phyloP scores from a whole-genome alignment of 2,113 vertebrate genomes.

The Taxidea taxus region DNA sequence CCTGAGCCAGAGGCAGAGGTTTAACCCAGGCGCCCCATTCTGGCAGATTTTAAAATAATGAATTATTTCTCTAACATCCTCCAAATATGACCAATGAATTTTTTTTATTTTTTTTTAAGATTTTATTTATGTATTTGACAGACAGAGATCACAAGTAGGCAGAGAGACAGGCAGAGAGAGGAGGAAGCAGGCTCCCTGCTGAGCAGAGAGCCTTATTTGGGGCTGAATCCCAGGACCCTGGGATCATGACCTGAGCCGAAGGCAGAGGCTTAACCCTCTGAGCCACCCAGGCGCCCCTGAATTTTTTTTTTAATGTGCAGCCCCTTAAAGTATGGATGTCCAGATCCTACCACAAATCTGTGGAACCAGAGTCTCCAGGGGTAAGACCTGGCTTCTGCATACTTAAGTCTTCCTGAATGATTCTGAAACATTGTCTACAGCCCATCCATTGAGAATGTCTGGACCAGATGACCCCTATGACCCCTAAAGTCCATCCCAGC shows the following conservation, averaged over 20 bases:
- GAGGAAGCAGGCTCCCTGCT: too few species aligned
- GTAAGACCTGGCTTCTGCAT: not conserved
- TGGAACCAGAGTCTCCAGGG: not conserved
- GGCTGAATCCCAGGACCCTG: too few species aligned
- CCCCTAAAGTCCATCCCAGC: not conserved
- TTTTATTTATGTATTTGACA: too few species aligned
- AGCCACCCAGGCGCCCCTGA: too few species aligned
- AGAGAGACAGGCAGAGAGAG: too few species aligned
- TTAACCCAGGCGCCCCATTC: not conserved
- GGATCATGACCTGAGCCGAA: too few species aligned
- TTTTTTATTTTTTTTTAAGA: not conserved
- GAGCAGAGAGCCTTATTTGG: too few species aligned
- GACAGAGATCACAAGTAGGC: too few species aligned
- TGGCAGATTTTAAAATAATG: conserved; percentile 13
- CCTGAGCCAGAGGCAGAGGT: too few species aligned
- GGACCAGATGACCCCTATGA: not conserved
- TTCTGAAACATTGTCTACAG: not conserved
- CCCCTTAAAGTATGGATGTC: not conserved
- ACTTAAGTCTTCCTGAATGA: not conserved
- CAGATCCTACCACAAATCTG: not conserved
- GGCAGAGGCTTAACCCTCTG: too few species aligned
- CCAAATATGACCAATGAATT: not conserved
- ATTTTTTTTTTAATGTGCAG: not conserved
- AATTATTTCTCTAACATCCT: not conserved
- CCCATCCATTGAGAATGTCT: not conserved